Conservation (phyloP, 2,113 vertebrate genomes). For the Rhea americana region DNA sequence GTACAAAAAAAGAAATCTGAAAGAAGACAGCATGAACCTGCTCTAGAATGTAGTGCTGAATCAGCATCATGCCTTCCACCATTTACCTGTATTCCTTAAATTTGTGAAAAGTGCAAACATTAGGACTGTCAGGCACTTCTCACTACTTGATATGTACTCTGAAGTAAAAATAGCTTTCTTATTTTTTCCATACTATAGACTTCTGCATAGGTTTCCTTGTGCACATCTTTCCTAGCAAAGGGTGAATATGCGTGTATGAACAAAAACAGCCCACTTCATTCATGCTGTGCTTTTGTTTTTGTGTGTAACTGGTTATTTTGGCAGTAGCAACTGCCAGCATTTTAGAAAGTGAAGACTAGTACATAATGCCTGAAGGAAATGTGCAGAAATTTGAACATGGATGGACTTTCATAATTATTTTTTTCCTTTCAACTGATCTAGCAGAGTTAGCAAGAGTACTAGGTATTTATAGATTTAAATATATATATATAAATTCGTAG, state of each 20-base stretch:
- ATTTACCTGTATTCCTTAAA: background rate
- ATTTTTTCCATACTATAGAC: background rate
- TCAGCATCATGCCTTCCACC: background rate
- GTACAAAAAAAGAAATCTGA: background rate
- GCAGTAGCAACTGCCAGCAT: background rate
- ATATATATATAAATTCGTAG: background rate
- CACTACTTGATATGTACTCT: background rate
- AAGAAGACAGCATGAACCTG: background rate
- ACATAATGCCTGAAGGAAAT: background rate
- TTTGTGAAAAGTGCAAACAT: background rate
- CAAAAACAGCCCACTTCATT: background rate
- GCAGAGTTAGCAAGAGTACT: background rate
- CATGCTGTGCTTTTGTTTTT: background rate
- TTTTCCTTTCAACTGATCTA: background rate
- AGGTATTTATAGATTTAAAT: background rate
- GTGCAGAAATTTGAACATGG: background rate
- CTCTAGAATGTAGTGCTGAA: background rate
- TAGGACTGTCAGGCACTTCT: background rate
- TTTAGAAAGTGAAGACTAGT: background rate
- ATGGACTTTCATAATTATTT: accelerated
- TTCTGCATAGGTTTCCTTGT: background rate
- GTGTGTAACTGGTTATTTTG: background rate
- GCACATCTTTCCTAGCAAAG: background rate
- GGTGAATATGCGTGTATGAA: background rate
- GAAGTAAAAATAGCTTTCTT: background rate